Base-by-base conservation (phyloP, 2,888 invertebrate genomes). In the Dyspetes luteomarginatus region DNA sequence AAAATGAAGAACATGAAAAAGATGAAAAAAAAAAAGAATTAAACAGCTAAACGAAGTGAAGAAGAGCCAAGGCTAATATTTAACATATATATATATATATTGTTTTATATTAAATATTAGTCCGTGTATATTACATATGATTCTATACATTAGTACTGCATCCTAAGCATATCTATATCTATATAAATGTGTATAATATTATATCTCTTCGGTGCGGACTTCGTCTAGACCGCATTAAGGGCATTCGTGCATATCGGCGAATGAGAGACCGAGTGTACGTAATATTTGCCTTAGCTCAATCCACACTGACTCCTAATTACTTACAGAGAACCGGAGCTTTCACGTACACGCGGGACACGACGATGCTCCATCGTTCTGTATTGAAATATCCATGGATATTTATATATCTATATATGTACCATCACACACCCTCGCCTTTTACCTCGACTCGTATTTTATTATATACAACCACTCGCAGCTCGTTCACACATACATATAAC, bases 261-360 rank as follows among this genome's bases (percentile, higher is more conserved):
- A 69, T 52, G 81, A 72, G 78, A 83, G 67, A 76, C 65, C 64
- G 69, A 72, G 75, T 67, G 85, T 85, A 85, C 86, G 86, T 88
- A 86, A 88, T 89, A 89, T 89, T 89, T 89, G 86, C 88, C 88
- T 88, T 87, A 89, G 86, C 88, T 89, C 89, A 83, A 86, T 88
- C 87, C 87, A 88, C 88, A 87, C 86, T 85, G 86, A 83, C 82
- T 88, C 87, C 88, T 88, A 89, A 89, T 89, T 89, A 89, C 88
- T 89, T 88, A 88, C 86, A 86, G 87, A n/a, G n/a, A 77, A 58
- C 73, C 82, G 82, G 83, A 84, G 86, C 82, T 88, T 78, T 67
- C 80, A 68, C 79, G 56, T 77, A 73, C 68, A 64, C 73, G 72
- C n/a, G n/a, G n/a, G n/a, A n/a, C n/a, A 83, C 80, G 83, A 72